Percentiles rank a stretch among this genome's conserved stretches.
Conservation (phyloP, 2,797 vertebrate species). For the Falco rusticolus region DNA sequence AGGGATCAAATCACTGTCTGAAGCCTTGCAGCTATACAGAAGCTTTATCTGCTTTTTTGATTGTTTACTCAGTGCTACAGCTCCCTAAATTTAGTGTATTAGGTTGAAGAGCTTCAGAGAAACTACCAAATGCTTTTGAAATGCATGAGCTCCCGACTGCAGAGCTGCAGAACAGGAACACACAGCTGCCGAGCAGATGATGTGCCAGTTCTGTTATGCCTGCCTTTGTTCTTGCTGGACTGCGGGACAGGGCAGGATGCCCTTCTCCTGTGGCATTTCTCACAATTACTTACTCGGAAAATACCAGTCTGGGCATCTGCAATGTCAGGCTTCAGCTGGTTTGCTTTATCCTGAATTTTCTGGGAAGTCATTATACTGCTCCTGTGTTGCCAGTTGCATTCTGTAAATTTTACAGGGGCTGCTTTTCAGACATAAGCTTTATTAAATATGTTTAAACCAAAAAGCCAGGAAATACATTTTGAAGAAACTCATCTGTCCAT, state of each 20-base stretch:
- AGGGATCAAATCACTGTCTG: not conserved
- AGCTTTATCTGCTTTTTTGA: not conserved
- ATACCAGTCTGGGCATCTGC: not conserved
- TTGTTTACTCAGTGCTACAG: not conserved
- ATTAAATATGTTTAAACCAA: not conserved
- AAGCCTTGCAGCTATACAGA: not conserved
- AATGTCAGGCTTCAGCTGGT: not conserved
- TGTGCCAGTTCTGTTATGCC: not conserved
- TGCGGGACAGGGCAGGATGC: not conserved
- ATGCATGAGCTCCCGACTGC: not conserved
- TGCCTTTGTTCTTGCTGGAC: not conserved
- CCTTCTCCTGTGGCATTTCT: not conserved
- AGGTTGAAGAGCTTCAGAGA: not conserved
- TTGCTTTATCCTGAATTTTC: constrained; percentile 20
- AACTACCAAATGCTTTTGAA: not conserved
- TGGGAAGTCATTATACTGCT: not conserved
- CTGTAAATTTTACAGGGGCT: not conserved
- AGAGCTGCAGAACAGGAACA: not conserved
- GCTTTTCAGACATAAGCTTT: constrained; percentile 9
- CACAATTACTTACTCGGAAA: not conserved
- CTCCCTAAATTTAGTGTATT: not conserved
- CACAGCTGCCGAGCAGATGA: not conserved
- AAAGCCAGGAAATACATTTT: constrained; percentile 10
- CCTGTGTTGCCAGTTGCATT: not conserved
- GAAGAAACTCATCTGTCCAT: not conserved